A percentile compares a stretch with the other conserved stretches of the same genome.
phyloP scores from a whole-genome alignment of 2,113 vertebrate species.

The Balaenoptera acutorostrata region DNA sequence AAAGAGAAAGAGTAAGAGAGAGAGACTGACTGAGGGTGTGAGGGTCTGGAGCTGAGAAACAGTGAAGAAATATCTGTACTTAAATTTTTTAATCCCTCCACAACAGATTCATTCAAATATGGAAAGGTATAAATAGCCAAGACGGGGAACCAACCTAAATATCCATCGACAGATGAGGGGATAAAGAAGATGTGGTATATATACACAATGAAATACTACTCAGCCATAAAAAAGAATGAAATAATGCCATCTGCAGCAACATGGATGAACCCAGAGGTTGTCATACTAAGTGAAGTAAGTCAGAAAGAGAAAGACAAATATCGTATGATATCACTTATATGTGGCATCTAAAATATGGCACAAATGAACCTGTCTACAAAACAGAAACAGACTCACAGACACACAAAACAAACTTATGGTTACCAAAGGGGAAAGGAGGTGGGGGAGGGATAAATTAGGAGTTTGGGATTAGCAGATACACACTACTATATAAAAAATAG shows the following conservation, averaged over 20 bases:
- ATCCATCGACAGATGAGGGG: background rate
- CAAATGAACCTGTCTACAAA: background rate
- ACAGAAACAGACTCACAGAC: background rate
- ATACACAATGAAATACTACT: background rate
- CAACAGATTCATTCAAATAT: background rate
- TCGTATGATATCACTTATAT: background rate
- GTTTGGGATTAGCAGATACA: background rate
- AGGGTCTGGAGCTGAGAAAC: background rate
- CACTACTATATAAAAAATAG: background rate
- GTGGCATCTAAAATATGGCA: background rate
- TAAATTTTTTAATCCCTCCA: background rate
- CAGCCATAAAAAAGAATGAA: background rate
- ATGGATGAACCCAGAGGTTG: background rate
- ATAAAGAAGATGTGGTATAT: background rate
- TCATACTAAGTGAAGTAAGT: background rate
- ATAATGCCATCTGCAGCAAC: background rate
- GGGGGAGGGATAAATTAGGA: background rate
- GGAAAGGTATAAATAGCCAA: background rate
- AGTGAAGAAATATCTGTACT: background rate
- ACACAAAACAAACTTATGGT: background rate
- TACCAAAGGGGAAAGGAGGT: background rate
- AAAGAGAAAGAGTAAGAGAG: no score
- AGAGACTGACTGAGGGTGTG: background rate
- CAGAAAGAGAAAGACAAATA: background rate
- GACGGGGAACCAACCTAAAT: background rate